Percentiles rank a stretch among this genome's conserved stretches.
These are phyloP conservation scores for Ciconia maguari DNA, from an alignment of 2,113 vertebrate genomes.

Conservation along the genomic window DNA sequence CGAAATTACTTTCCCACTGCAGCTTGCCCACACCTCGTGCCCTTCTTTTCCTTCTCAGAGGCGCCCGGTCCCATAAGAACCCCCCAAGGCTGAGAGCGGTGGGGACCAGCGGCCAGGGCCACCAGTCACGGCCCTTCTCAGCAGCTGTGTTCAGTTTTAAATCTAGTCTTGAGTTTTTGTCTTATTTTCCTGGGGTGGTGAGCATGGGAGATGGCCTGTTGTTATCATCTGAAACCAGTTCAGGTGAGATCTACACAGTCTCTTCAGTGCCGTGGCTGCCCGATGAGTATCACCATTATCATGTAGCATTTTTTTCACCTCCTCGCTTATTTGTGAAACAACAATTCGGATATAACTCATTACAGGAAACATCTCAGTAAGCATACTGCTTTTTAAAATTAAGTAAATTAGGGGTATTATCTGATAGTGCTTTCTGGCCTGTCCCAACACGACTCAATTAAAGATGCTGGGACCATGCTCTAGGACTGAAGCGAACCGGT, in stretches of 20 bases:
- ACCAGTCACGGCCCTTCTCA: background rate
- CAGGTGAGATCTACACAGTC: background rate
- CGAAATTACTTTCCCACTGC: background rate
- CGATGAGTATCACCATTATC: no score
- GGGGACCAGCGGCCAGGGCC: background rate
- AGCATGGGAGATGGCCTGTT: background rate
- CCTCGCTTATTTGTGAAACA: background rate
- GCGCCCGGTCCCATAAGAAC: accelerated
- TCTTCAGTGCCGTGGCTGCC: background rate
- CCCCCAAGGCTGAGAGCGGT: accelerated
- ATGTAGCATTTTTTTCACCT: background rate
- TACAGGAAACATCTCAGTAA: background rate
- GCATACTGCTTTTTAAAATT: background rate
- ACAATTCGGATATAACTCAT: background rate
- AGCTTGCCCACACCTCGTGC: background rate
- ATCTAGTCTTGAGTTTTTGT: background rate
- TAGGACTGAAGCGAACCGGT: background rate
- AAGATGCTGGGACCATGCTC: background rate
- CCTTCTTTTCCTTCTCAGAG: background rate
- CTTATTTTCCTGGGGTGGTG: background rate
- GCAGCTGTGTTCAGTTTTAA: background rate
- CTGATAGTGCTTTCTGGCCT: background rate
- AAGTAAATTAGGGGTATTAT: background rate
- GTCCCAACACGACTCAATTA: background rate
- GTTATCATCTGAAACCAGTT: background rate